phyloP scores from a whole-genome alignment of 2,797 vertebrate species.

The Brachyalestes nurse region DNA sequence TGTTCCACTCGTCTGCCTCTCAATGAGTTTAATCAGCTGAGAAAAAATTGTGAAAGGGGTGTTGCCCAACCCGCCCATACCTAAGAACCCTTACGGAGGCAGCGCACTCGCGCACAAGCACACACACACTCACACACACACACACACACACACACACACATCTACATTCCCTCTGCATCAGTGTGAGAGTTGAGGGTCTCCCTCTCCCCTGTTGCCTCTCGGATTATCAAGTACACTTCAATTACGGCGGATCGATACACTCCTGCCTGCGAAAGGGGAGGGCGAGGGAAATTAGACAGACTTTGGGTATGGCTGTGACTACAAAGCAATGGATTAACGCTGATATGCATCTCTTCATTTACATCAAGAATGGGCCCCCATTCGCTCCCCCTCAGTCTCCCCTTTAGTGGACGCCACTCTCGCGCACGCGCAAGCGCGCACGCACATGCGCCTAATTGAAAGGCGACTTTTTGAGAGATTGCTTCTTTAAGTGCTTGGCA shows the following conservation, averaged over 20 bases:
- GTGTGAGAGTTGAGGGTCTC: conserved; percentile 81
- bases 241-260: conserved; percentile 87
- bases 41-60: conserved; percentile 83
- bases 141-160: conserved; percentile 24
- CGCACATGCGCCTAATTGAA: conserved; percentile 75
- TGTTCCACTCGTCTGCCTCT: conserved; percentile 87
- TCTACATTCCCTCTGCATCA: conserved; percentile 78
- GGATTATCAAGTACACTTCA: conserved; percentile 89
- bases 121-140: conserved; percentile 22
- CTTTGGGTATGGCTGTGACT: conserved; percentile 85
- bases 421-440: conserved; percentile 65
- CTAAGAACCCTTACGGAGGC: conserved; percentile 73
- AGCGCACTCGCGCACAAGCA: conserved; percentile 29
- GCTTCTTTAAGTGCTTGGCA: conserved; percentile 84
- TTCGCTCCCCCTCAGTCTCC: conserved; percentile 60
- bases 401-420: conserved; percentile 51
- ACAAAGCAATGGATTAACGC: conserved; percentile 88
- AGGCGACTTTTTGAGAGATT: conserved; percentile 84
- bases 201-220: conserved; percentile 80
- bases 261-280: conserved; percentile 83
- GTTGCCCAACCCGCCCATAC: conserved; percentile 82
- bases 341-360: conserved; percentile 89
- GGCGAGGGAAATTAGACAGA: conserved; percentile 85
- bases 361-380: conserved; percentile 81
- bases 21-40: conserved; percentile 94